Percentiles rank a stretch among this genome's conserved stretches.
Conservation (phyloP, 2,113 vertebrate species). For the Thermophis baileyi region DNA sequence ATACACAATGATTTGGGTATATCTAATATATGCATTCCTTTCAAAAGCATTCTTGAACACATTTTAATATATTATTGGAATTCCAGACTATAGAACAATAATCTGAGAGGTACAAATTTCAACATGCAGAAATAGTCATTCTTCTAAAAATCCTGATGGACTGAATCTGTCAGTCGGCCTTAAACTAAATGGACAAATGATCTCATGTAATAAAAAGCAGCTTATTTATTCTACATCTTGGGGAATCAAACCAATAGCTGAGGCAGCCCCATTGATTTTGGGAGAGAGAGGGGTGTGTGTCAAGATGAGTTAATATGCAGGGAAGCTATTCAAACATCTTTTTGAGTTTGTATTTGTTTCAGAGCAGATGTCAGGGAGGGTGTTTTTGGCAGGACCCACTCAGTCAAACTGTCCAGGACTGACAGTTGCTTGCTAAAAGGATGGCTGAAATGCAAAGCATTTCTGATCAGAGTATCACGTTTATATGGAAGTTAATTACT, state of each 20-base stretch:
- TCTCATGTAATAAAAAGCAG: not conserved
- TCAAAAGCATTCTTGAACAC: not conserved
- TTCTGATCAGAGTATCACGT: slow-evolving; percentile 98
- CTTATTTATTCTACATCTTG: not conserved
- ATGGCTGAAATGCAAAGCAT: slow-evolving; percentile 90
- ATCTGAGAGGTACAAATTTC: not conserved
- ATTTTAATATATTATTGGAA: not conserved
- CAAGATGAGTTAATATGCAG: slow-evolving; percentile 54
- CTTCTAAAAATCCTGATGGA: not conserved
- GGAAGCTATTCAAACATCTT: slow-evolving; percentile 55
- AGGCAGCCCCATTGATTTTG: slow-evolving; percentile 35
- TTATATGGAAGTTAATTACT: slow-evolving; percentile 99
- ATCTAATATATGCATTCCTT: not conserved
- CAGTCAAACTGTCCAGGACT: slow-evolving; percentile 89
- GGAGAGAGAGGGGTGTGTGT: too few species aligned
- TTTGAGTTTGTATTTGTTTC: slow-evolving; percentile 68
- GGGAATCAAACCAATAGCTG: slow-evolving; percentile 58
- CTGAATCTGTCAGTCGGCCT: not conserved
- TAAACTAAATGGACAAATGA: not conserved
- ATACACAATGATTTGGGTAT: not conserved
- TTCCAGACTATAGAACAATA: not conserved
- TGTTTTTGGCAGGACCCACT: slow-evolving; percentile 84
- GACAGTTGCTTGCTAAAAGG: slow-evolving; percentile 97
- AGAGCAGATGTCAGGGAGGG: slow-evolving; percentile 94
- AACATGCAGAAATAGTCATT: not conserved